These are phyloP conservation scores for Aleiodes sp. DNA, from an alignment of 1,140 invertebrate species.

Conservation along the genomic window DNA sequence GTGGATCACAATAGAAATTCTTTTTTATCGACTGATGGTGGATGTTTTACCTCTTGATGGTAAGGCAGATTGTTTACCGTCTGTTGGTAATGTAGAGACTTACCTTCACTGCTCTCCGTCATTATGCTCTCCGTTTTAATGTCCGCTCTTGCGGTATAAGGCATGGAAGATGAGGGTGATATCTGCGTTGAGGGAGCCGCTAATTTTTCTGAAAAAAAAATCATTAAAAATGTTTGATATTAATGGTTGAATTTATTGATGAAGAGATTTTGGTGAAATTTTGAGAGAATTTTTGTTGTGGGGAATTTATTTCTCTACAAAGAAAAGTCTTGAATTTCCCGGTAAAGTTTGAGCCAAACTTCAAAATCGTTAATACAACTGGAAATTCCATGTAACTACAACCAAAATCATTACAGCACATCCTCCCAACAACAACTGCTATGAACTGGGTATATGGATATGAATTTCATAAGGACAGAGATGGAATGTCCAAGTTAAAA, in stretches of 20 bases:
- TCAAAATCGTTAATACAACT: too few relatives aligned
- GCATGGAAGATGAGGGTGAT: constrained; percentile 53
- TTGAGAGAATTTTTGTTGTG: too few relatives aligned
- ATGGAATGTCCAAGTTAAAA: too few relatives aligned
- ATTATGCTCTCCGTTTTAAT: constrained; percentile 65
- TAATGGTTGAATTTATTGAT: constrained; percentile 15
- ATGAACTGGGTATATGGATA: too few relatives aligned
- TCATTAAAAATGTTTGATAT: constrained; percentile 27
- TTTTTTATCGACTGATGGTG: background rate
- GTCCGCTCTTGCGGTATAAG: constrained; percentile 60
- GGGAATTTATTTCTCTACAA: too few relatives aligned
- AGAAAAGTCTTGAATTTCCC: too few relatives aligned
- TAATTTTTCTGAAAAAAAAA: constrained; percentile 62
- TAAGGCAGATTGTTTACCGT: constrained; percentile 25
- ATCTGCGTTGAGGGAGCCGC: constrained; percentile 63
- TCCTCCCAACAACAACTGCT: too few relatives aligned
- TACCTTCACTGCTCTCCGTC: constrained; percentile 64
- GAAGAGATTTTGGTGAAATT: background rate
- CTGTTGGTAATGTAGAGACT: constrained; percentile 31
- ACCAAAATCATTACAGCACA: too few relatives aligned
- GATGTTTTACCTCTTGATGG: background rate
- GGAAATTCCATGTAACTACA: too few relatives aligned
- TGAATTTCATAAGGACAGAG: too few relatives aligned
- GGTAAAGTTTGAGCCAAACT: too few relatives aligned
- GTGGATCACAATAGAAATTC: too few relatives aligned